Conservation (phyloP, 2,113 vertebrate species). For the Nyctibius bracteatus region DNA sequence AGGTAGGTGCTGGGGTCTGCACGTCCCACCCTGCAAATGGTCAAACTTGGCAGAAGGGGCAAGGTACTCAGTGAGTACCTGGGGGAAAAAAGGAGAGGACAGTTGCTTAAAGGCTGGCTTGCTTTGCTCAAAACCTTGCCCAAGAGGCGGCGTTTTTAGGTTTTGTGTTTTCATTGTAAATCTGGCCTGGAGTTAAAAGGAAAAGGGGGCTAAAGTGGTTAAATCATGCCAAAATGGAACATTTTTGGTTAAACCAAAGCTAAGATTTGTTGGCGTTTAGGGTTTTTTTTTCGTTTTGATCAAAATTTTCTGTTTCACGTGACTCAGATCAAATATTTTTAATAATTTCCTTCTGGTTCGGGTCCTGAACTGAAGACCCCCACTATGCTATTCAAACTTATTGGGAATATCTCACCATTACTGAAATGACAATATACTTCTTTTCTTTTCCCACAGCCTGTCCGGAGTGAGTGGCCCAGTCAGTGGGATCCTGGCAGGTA, state of each 20-base stretch:
- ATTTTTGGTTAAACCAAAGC: background rate
- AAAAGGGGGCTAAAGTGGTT: background rate
- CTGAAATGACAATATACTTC: background rate
- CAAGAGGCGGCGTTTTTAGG: fast-evolving
- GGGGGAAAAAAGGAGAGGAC: background rate
- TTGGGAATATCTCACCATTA: background rate
- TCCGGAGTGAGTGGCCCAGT: background rate
- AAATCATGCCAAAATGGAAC: background rate
- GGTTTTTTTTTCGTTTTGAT: background rate
- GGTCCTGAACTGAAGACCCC: background rate
- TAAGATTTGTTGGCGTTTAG: background rate
- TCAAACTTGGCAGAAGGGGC: background rate
- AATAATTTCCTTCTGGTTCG: background rate
- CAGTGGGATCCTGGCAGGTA: constrained; percentile 42
- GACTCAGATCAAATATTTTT: background rate
- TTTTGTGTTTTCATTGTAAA: background rate
- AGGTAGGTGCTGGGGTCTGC: background rate
- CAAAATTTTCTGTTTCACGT: background rate
- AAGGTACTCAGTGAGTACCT: fast-evolving
- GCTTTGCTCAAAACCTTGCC: background rate
- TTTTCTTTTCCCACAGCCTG: background rate
- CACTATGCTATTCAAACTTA: background rate
- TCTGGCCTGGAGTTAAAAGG: background rate
- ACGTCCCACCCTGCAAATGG: background rate
- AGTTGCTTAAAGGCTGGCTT: background rate